These are phyloP conservation scores for Caiman crocodilus DNA, from an alignment of 2,797 vertebrate genomes.

Conservation along the genomic window DNA sequence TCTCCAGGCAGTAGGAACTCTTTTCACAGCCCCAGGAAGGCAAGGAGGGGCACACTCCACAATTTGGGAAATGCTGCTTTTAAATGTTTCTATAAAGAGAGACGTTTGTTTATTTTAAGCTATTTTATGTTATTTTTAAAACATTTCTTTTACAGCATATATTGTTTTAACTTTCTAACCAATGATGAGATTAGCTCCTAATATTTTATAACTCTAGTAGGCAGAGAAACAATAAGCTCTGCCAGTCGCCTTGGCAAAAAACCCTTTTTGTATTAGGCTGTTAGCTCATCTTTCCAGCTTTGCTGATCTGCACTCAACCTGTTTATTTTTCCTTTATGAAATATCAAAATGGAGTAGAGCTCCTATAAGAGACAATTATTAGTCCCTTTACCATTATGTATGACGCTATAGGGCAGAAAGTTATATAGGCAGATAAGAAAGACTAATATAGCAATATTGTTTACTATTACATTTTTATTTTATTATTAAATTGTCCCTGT, in stretches of 20 bases:
- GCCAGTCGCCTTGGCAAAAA: conserved; percentile 55
- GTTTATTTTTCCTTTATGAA: not conserved
- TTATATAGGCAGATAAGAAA: conserved; percentile 18
- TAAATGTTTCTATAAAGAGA: no score
- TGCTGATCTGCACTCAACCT: conserved; percentile 30
- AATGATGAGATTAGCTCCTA: conserved; percentile 41
- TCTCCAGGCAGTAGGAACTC: no score
- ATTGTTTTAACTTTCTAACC: not conserved
- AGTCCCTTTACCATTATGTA: conserved; percentile 15
- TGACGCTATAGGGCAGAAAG: not conserved
- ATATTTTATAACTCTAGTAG: not conserved
- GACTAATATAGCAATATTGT: not conserved
- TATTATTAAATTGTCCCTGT: not conserved
- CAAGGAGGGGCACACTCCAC: no score
- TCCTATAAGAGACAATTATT: conserved; percentile 22
- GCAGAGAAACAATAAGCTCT: conserved; percentile 59
- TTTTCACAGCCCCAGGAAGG: no score
- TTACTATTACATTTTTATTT: not conserved
- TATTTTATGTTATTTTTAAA: not conserved
- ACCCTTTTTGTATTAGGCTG: conserved; percentile 21
- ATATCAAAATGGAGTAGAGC: not conserved
- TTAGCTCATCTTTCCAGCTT: conserved; percentile 40
- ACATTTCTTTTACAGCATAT: not conserved
- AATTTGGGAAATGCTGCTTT: no score
- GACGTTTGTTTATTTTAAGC: not conserved